Evolutionary conservation across 1,140 invertebrate genomes (phyloP).

Genomic region (Musca domestica): DNA sequence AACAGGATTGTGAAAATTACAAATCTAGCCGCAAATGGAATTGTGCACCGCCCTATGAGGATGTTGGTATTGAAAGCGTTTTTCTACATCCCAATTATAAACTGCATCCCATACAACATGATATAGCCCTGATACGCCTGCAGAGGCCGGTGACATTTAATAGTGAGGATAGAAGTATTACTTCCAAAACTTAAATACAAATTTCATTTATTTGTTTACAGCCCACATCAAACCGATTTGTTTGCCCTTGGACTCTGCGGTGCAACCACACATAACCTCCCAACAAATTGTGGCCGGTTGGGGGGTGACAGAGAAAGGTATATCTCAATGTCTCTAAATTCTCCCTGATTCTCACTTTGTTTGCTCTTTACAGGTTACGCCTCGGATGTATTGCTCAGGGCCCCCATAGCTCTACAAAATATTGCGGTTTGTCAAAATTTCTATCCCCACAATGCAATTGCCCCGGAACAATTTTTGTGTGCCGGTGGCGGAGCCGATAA

Average conservation of each 20-base stretch:
- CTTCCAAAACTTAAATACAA: neutral
- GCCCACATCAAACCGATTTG: slow-evolving; percentile 14
- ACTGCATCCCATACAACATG: slow-evolving; percentile 33
- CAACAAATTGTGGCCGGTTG: slow-evolving; percentile 8
- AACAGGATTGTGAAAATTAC: slow-evolving; percentile 15
- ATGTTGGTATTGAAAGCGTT: slow-evolving; percentile 2
- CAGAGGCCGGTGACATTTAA: slow-evolving; percentile 6
- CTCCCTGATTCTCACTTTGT: too few species aligned
- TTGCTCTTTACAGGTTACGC: slow-evolving; percentile 8
- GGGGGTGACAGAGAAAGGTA: slow-evolving; percentile 17
- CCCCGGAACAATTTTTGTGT: neutral
- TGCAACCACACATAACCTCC: neutral
- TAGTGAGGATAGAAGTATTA: neutral
- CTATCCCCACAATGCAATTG: neutral
- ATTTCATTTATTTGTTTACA: neutral
- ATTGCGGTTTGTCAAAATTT: neutral
- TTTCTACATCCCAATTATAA: slow-evolving; percentile 9
- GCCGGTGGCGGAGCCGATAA: slow-evolving; percentile 1
- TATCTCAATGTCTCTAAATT: neutral
- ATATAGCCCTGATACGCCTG: slow-evolving; percentile 10
- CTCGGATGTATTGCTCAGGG: slow-evolving; percentile 3
- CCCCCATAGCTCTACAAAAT: neutral
- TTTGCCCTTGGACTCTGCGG: neutral
- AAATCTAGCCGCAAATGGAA: neutral
- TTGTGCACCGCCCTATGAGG: slow-evolving; percentile 6